Evolutionary conservation across 2,113 vertebrate genomes (phyloP).

Genomic region (Shinisaurus crocodilurus): DNA sequence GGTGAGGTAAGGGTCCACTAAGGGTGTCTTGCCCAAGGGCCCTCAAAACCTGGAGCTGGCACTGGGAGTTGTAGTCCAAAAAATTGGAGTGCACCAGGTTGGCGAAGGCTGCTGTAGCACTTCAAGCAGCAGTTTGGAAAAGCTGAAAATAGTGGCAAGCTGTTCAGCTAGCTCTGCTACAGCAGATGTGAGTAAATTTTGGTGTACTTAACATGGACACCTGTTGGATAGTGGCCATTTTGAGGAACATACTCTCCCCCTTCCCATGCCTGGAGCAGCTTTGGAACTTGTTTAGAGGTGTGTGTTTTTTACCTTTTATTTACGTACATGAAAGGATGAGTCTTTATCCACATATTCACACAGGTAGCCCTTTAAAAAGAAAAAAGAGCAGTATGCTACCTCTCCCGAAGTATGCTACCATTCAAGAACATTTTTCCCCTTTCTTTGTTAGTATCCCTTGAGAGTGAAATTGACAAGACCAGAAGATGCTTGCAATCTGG

Average conservation of each 20-base stretch:
- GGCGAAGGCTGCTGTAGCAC: neutral
- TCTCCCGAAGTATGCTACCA: neutral
- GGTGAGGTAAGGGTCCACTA: no score
- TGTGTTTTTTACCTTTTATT: neutral
- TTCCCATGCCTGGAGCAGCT: neutral
- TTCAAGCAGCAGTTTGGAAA: neutral
- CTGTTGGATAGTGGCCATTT: neutral
- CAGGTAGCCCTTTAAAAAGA: neutral
- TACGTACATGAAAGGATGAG: neutral
- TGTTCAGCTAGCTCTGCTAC: neutral
- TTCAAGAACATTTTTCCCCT: neutral
- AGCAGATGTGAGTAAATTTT: no score
- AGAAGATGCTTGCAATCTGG: neutral
- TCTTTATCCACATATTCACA: slow-evolving; percentile 1
- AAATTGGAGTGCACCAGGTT: no score
- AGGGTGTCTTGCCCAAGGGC: no score
- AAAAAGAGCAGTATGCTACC: neutral
- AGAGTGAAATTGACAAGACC: neutral
- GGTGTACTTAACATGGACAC: neutral
- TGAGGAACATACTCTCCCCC: neutral
- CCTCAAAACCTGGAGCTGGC: no score
- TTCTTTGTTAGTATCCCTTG: neutral
- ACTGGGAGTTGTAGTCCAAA: no score
- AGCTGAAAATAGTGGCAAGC: neutral
- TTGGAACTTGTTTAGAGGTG: neutral